Conservation (phyloP, 2,113 vertebrate genomes). For the Panthera leo region DNA sequence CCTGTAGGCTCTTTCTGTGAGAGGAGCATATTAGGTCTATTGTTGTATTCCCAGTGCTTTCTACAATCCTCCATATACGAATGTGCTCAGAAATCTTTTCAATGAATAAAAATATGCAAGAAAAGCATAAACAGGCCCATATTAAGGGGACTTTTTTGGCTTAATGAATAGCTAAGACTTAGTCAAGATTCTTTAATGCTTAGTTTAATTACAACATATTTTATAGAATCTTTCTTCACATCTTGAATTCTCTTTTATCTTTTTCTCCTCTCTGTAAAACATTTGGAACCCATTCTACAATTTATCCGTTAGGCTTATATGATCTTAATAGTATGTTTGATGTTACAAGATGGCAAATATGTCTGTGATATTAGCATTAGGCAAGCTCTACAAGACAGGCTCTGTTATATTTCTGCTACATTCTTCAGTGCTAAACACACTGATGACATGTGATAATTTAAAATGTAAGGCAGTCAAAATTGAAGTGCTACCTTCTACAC, state of each 20-base stretch:
- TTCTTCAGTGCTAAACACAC: neutral
- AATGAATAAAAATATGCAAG: neutral
- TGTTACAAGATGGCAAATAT: neutral
- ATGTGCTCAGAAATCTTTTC: neutral
- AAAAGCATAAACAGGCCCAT: neutral
- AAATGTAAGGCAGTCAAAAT: neutral
- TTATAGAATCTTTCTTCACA: neutral
- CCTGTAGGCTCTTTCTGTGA: neutral
- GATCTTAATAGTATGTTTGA: neutral
- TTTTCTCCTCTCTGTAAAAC: neutral
- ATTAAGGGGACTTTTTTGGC: neutral
- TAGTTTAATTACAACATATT: neutral
- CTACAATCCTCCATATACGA: neutral
- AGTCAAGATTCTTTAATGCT: constrained; percentile 17
- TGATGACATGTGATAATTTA: neutral
- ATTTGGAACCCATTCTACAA: neutral
- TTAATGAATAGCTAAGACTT: neutral
- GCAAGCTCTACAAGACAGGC: neutral
- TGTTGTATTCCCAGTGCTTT: neutral
- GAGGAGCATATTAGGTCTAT: neutral
- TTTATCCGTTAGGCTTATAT: neutral
- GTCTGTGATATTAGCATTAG: neutral
- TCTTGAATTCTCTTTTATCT: constrained; percentile 27
- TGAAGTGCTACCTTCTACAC: neutral
- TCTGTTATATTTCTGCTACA: neutral